These are phyloP conservation scores for Nestor notabilis DNA, from an alignment of 2,113 vertebrate genomes.

Conservation along the genomic window DNA sequence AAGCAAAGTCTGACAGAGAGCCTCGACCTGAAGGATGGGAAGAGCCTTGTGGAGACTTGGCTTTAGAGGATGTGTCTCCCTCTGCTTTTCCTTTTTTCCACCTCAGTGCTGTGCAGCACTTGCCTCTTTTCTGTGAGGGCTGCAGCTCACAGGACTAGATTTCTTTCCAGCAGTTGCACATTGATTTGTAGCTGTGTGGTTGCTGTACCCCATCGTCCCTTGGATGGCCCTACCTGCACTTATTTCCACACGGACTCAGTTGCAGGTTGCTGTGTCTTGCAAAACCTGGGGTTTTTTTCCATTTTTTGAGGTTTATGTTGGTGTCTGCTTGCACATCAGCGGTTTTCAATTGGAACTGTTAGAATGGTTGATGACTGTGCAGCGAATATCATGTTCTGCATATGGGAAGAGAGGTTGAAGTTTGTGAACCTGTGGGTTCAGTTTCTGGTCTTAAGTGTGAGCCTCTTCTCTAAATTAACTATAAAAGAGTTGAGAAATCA, in stretches of 20 bases:
- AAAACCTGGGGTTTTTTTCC: fast-evolving
- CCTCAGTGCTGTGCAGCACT: fast-evolving
- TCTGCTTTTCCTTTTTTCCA: not conserved
- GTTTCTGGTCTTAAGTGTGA: not conserved
- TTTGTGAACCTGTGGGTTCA: fast-evolving
- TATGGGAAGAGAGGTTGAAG: not conserved
- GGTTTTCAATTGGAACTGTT: not conserved
- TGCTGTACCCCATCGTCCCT: fast-evolving
- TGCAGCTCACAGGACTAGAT: fast-evolving
- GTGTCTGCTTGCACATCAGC: fast-evolving
- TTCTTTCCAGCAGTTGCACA: not conserved
- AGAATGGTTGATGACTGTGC: not conserved
- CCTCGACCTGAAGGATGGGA: fast-evolving
- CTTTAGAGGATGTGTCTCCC: fast-evolving
- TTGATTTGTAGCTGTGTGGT: not conserved
- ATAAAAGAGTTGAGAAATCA: fast-evolving
- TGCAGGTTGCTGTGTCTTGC: not conserved
- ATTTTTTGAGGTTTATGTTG: not conserved
- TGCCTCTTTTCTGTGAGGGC: not conserved
- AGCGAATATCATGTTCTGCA: fast-evolving
- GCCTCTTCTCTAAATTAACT: not conserved
- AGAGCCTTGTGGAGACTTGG: fast-evolving
- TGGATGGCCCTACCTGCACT: fast-evolving
- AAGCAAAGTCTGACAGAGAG: fast-evolving
- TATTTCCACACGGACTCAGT: fast-evolving